Evolutionary conservation across 1,140 invertebrate genomes (phyloP), one percentile per base, ranked within the genome.

Genomic region (Papilio dardanus): DNA sequence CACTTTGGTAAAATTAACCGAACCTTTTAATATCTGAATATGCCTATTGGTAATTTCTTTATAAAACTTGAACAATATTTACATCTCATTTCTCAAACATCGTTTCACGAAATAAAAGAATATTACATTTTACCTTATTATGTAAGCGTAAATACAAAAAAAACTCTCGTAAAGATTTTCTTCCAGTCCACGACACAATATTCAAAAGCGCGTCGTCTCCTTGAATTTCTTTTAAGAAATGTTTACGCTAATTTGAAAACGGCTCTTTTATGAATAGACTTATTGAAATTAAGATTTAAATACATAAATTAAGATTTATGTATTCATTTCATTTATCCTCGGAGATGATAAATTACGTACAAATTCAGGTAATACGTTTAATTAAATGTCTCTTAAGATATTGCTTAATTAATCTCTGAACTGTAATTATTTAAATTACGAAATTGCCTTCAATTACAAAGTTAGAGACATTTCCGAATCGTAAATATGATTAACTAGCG

Each of bases 61-160:
- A 1, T 16, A n/a, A 46, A 4, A n/a, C 16, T 16, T 46, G 16
- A 46, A 16, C 42, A 46, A 46, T 54, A 54, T 21, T 54, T 54
- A 54, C 6, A 24, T 54, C 19, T 54, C 6, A 54, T 54, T 54
- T 54, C 19, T 54, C 21, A 21, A 21, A 24, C 50, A 54, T 54
- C 50, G 50, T 21, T 54, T 54, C 24, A 24, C 3, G 1, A 54
- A 54, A 54, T 54, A 54, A 54, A 54, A 24, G 50, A 54, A 24
- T 54, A 54, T 54, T 54, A 54, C 50, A 24, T 54, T 54, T 54
- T 54, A 54, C 21, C n/a, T 54, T 24, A 54, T 54, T 54, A 54
- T 54, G 50, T 54, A 54, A 24, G 50, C 50, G 50, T 54, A 54
- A 54, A 54, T 54, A 54, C 21, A 54, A 54, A 54, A 54, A 46